These are phyloP conservation scores for Agrypnus murinus DNA, from an alignment of 2,888 invertebrate genomes.

Conservation along the genomic window DNA sequence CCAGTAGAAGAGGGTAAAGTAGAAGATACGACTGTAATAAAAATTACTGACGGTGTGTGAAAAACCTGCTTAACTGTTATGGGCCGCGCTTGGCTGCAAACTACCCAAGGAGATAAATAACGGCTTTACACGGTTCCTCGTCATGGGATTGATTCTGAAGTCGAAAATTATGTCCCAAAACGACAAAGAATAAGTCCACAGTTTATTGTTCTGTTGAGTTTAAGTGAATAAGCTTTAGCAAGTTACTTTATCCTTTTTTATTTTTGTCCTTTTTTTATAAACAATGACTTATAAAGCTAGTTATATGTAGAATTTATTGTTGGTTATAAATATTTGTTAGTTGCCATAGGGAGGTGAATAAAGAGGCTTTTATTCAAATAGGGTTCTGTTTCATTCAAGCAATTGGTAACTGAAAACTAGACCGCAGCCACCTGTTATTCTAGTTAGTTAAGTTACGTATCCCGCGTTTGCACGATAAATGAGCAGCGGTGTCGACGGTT, in stretches of 20 bases:
- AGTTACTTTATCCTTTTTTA: background rate
- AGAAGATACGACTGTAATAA: slow-evolving; percentile 66
- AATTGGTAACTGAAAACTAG: background rate
- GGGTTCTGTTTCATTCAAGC: background rate
- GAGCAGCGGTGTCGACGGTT: too few relatives aligned
- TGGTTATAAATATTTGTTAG: background rate
- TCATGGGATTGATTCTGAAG: slow-evolving; percentile 49
- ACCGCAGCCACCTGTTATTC: slow-evolving; percentile 8
- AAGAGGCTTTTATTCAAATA: background rate
- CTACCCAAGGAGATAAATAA: slow-evolving; percentile 52
- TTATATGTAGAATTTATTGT: background rate
- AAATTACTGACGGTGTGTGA: slow-evolving; percentile 64
- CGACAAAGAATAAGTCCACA: slow-evolving; percentile 31
- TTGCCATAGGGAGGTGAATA: background rate
- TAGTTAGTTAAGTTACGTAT: too few relatives aligned
- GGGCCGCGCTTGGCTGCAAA: slow-evolving; percentile 56
- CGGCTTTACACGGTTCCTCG: slow-evolving; percentile 45
- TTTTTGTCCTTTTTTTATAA: background rate
- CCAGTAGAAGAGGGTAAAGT: slow-evolving; percentile 63
- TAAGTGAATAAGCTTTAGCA: slow-evolving; percentile 12
- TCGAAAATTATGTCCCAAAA: slow-evolving; percentile 43
- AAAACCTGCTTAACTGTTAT: slow-evolving; percentile 61
- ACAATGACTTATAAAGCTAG: background rate
- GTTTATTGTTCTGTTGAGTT: slow-evolving; percentile 31
- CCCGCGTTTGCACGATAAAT: too few relatives aligned